Evolutionary conservation across 2,113 vertebrate genomes (phyloP).

Genomic region (Istiophorus platypterus): DNA sequence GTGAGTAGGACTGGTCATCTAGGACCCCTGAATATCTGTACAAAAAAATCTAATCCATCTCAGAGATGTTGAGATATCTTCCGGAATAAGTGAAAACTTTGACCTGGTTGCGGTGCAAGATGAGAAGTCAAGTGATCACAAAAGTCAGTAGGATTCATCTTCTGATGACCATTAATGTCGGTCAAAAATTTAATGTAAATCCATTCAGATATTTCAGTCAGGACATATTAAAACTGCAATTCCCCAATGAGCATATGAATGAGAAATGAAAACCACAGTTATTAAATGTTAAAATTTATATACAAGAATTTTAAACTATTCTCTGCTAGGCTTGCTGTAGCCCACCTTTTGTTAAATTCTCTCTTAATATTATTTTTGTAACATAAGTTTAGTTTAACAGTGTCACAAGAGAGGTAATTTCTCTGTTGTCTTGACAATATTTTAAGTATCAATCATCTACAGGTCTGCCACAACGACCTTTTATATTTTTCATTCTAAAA

Average conservation of each 20-base stretch:
- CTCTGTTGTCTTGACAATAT: background rate
- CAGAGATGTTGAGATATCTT: background rate
- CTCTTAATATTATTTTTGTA: background rate
- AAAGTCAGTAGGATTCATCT: background rate
- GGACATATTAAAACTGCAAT: background rate
- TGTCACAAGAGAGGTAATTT: background rate
- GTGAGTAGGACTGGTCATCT: too few species aligned
- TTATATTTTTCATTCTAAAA: background rate
- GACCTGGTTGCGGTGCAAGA: background rate
- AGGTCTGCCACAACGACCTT: background rate
- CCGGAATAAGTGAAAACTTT: background rate
- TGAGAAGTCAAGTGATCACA: background rate
- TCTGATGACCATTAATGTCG: background rate
- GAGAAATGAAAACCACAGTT: background rate
- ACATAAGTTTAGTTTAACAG: slow-evolving; percentile 1
- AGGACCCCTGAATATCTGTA: too few species aligned
- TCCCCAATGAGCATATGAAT: background rate
- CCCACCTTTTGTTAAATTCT: background rate
- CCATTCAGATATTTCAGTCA: background rate
- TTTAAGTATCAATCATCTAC: background rate
- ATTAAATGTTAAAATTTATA: too few species aligned
- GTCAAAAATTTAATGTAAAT: background rate
- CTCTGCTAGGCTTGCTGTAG: background rate
- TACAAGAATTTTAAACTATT: background rate
- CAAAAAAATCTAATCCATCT: background rate